Base-by-base conservation (phyloP, 2,888 invertebrate species). In the Cabera pusaria region DNA sequence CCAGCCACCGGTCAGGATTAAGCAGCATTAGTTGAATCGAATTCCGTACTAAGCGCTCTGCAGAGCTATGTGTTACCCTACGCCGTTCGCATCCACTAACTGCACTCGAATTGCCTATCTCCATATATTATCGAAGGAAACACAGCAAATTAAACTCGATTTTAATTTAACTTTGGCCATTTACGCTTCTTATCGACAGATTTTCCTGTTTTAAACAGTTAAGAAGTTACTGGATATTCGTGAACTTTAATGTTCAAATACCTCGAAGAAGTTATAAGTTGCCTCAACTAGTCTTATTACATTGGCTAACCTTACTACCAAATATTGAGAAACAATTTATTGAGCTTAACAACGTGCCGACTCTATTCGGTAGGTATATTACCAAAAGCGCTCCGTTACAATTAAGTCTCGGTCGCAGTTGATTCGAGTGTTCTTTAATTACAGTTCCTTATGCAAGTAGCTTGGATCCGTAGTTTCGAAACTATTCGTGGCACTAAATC, bases 11-110 rank as follows among this genome's bases (percentile, higher is more conserved):
- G 72, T 59, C 72, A 70, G 87, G 86, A 86, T 86, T 87, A 86
- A 77, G 66, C 59, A 64, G 86, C 65, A 85, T 86, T 87, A 88
- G 76, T 77, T 78, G 82, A 84, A 87, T 87, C 82, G 85, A 82
- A 86, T 86, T 83, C 77, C 69, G 71, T 75, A 68, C 77, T 85
- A 83, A 85, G 83, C 84, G 72, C 76, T 79, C 60, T 84, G 80
- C 80, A 62, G 78, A 59, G 65, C 78, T 67, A 79, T 84, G 79
- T 72, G 76, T 83, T 77, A 74, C 72, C 59, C 60, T 56, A 14
- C 19, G 31, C 36, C 17, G 22, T 33, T 32, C 26, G 22, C 38
- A 55, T 52, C 57, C 57, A 56, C 58, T 64, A 64, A 61, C 61
- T 69, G 59, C 57, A 58, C 49, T 58, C 56, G 51, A 61, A 66